These are phyloP conservation scores for Micrasema longulum DNA, from an alignment of 1,140 invertebrate genomes.

Conservation along the genomic window DNA sequence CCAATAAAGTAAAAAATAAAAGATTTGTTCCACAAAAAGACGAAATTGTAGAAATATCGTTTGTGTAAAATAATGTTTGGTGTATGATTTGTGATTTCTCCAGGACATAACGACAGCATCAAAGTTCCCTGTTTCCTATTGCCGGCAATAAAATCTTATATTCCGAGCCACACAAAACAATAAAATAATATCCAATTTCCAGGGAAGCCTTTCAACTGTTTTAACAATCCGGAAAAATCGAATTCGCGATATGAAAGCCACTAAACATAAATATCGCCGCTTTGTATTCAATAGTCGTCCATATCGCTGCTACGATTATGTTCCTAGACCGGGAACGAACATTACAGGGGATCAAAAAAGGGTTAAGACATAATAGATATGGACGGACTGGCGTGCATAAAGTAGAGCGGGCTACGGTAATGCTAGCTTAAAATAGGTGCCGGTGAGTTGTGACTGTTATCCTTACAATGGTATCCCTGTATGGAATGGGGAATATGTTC, in stretches of 20 bases:
- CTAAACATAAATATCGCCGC: constrained; percentile 47
- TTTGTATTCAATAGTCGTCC: constrained; percentile 54
- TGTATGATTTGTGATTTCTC: constrained; percentile 11
- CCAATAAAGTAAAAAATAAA: too few relatives aligned
- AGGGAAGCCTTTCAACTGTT: constrained; percentile 17
- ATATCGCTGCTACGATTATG: constrained; percentile 50
- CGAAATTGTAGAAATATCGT: too few relatives aligned
- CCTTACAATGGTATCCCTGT: too few relatives aligned
- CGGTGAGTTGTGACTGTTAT: too few relatives aligned
- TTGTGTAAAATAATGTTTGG: too few relatives aligned
- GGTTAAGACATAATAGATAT: constrained; percentile 51
- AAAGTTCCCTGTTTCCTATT: constrained; percentile 22
- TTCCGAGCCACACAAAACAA: constrained; percentile 32
- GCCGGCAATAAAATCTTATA: constrained; percentile 45
- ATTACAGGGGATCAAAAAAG: constrained; percentile 51
- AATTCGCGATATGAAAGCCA: constrained; percentile 30
- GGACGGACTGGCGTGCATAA: constrained; percentile 49
- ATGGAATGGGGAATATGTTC: too few relatives aligned
- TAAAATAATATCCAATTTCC: constrained; percentile 54
- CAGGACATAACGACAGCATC: constrained; percentile 18
- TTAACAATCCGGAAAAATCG: constrained; percentile 39
- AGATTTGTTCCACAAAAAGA: too few relatives aligned
- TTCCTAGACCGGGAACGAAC: constrained; percentile 34
- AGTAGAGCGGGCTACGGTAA: background rate
- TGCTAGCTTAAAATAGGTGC: too few relatives aligned